Percentiles rank a stretch among this genome's conserved stretches.
Evolutionary conservation across 2,113 vertebrate species (phyloP).

Genomic region (Scartelaos histophorus): DNA sequence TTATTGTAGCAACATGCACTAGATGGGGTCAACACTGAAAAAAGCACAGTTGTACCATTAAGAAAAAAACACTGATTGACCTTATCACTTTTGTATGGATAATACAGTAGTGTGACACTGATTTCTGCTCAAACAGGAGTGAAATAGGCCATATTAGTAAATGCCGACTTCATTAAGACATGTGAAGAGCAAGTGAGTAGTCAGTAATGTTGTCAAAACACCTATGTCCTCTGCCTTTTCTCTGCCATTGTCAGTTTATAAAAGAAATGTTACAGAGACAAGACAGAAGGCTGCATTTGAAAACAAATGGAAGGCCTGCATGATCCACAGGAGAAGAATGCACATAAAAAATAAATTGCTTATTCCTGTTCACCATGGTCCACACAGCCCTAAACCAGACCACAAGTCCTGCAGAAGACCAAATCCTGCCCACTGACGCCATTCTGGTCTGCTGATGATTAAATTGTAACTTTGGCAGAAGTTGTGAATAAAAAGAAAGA

Average conservation of each 20-base stretch:
- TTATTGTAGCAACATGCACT: conserved; percentile 11
- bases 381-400: conserved; percentile 51
- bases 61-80: conserved; percentile 31
- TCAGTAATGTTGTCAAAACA: conserved; percentile 50
- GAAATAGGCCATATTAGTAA: conserved; percentile 23
- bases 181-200: conserved; percentile 37
- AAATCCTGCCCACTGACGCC: conserved; percentile 65
- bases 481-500: conserved; percentile 59
- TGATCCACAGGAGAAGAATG: conserved; percentile 62
- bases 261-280: conserved; percentile 22
- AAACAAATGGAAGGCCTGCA: too few species aligned
- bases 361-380: conserved; percentile 54
- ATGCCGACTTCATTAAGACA: conserved; percentile 56
- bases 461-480: conserved; percentile 69
- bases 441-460: conserved; percentile 60
- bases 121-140: conserved; percentile 51
- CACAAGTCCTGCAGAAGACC: conserved; percentile 63
- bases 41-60: conserved; percentile 31
- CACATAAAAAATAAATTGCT: conserved; percentile 60
- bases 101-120: conserved; percentile 45
- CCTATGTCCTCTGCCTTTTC: conserved; percentile 25
- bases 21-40: conserved; percentile 8
- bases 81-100: conserved; percentile 34
- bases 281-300: not conserved
- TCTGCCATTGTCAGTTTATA: conserved; percentile 4